Conservation (phyloP, 1,140 invertebrate species). For the Cyclargus thomasi region DNA sequence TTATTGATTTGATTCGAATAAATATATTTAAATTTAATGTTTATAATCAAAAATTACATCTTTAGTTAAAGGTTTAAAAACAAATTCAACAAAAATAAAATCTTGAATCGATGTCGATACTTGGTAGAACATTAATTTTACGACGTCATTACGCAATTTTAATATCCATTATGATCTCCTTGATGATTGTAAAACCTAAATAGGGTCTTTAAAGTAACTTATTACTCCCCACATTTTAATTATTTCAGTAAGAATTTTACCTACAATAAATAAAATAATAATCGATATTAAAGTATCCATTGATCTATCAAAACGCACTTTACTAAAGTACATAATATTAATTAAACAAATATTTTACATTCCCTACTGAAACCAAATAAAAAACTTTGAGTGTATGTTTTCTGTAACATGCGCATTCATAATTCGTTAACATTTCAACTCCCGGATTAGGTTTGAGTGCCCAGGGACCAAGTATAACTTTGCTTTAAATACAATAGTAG, state of each 20-base stretch:
- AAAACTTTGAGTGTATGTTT: no score
- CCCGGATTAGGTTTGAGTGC: constrained; percentile 1
- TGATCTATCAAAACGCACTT: no score
- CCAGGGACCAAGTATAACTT: not conserved
- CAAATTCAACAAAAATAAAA: not conserved
- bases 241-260: no score
- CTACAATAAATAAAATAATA: no score
- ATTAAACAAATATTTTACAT: no score
- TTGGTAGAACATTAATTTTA: not conserved
- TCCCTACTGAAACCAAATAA: no score
- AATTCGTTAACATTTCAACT: constrained; percentile 6
- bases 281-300: no score
- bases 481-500: constrained; percentile 1
- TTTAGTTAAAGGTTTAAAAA: not conserved
- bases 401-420: not conserved
- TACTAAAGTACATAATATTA: no score
- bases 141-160: not conserved
- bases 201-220: not conserved
- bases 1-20: no score
- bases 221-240: not conserved
- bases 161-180: not conserved
- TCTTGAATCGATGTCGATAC: not conserved
- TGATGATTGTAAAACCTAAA: not conserved
- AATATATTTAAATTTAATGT: no score
- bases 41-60: not conserved